Evolutionary conservation across 2,888 invertebrate species (phyloP).

Genomic region (Chalcosyrphus nemorum): DNA sequence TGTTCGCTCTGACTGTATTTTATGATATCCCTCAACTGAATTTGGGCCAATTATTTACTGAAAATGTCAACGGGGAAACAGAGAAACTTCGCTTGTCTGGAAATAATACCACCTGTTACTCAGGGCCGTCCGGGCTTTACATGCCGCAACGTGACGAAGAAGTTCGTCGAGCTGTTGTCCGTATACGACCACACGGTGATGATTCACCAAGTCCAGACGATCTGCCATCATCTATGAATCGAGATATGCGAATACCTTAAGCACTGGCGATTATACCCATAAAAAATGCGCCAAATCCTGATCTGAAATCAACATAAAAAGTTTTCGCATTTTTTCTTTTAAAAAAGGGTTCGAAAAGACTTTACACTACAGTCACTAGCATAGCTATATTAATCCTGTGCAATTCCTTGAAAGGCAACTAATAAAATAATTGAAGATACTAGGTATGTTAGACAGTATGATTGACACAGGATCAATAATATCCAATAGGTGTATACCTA

Average conservation of each 20-base stretch:
- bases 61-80: slow-evolving; percentile 84
- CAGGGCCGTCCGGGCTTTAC: slow-evolving; percentile 81
- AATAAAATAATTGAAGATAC: neutral
- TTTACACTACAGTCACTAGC: slow-evolving; percentile 5
- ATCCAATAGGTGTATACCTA: slow-evolving; percentile 12
- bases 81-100: slow-evolving; percentile 87
- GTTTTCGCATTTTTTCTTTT: neutral
- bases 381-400: slow-evolving; percentile 12
- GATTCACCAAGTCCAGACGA: slow-evolving; percentile 89
- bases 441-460: neutral
- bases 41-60: slow-evolving; percentile 89
- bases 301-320: slow-evolving; percentile 2
- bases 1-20: slow-evolving; percentile 92
- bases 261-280: slow-evolving; percentile 12
- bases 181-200: slow-evolving; percentile 85
- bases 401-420: slow-evolving; percentile 9
- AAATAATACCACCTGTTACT: slow-evolving; percentile 80
- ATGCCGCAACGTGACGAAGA: slow-evolving; percentile 83
- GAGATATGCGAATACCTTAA: slow-evolving; percentile 84
- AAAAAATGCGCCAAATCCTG: neutral
- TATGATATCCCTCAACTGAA: slow-evolving; percentile 95
- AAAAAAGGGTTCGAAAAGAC: neutral
- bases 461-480: slow-evolving; percentile 48
- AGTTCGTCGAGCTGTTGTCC: slow-evolving; percentile 85
- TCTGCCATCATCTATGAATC: slow-evolving; percentile 85